Conservation (phyloP, 1,140 invertebrate species). For the Oryctes rhinoceros region DNA sequence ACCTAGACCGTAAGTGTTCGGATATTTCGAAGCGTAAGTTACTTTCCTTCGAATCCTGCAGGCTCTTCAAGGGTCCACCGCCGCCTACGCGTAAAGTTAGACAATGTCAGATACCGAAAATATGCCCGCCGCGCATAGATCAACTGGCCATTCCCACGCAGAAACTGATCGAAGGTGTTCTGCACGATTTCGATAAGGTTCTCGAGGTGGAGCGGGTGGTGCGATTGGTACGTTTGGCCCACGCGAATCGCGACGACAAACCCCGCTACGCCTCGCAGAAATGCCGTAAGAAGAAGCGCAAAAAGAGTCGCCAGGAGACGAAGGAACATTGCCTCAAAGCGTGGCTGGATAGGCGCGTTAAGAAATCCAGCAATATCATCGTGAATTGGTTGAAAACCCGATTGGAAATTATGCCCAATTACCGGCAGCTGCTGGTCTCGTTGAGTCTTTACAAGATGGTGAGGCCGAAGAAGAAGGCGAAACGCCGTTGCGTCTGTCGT, state of each 20-base stretch:
- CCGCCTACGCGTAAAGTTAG: neutral
- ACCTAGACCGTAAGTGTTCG: slow-evolving; percentile 22
- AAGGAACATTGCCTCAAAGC: slow-evolving; percentile 11
- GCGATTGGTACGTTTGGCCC: slow-evolving; percentile 8
- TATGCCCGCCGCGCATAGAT: slow-evolving; percentile 34
- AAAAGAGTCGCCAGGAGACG: neutral
- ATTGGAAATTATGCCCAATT: slow-evolving; percentile 6
- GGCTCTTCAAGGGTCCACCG: neutral
- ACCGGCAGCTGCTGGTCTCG: slow-evolving; percentile 22
- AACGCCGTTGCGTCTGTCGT: neutral
- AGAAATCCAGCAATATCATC: slow-evolving; percentile 6
- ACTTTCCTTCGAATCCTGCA: neutral
- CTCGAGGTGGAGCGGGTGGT: slow-evolving; percentile 29
- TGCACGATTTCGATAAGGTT: slow-evolving; percentile 4
- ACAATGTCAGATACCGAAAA: slow-evolving; percentile 37
- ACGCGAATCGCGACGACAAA: neutral
- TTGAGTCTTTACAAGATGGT: neutral
- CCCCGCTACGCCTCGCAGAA: neutral
- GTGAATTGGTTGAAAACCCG: neutral
- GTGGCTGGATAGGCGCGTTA: slow-evolving; percentile 2
- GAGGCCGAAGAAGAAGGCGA: neutral
- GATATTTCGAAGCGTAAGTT: neutral
- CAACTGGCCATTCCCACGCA: slow-evolving; percentile 17
- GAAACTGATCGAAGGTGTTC: neutral
- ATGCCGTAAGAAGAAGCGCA: slow-evolving; percentile 10